Evolutionary conservation across 2,888 invertebrate species (phyloP).

Genomic region (Lissocephala sabroskyi): DNA sequence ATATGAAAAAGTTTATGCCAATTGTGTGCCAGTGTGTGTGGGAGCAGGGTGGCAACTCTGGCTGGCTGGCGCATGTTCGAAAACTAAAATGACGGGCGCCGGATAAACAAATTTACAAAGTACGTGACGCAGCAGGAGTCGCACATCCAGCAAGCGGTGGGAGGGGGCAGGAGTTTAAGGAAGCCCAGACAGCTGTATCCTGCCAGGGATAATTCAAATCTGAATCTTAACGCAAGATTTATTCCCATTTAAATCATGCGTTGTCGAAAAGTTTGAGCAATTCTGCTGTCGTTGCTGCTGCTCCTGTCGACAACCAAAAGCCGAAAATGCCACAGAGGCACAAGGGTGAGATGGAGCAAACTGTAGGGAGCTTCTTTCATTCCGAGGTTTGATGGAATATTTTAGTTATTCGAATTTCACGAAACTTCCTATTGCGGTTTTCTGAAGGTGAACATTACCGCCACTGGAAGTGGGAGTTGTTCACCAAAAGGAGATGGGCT

Average conservation of each 20-base stretch:
- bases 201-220: slow-evolving; percentile 48
- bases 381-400: too few relatives aligned
- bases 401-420: too few relatives aligned
- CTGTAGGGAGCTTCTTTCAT: too few relatives aligned
- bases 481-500: too few relatives aligned
- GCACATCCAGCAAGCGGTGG: too few relatives aligned
- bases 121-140: slow-evolving; percentile 52
- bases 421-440: too few relatives aligned
- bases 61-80: slow-evolving; percentile 11
- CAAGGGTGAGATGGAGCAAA: too few relatives aligned
- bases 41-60: not conserved
- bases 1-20: slow-evolving; percentile 65
- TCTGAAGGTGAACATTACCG: too few relatives aligned
- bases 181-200: not conserved
- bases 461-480: too few relatives aligned
- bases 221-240: slow-evolving; percentile 61
- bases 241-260: slow-evolving; percentile 64
- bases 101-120: slow-evolving; percentile 61
- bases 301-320: slow-evolving; percentile 40
- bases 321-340: slow-evolving; percentile 6
- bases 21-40: slow-evolving; percentile 29
- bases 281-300: slow-evolving; percentile 3
- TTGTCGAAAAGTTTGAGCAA: slow-evolving; percentile 54
- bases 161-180: too few relatives aligned
- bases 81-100: slow-evolving; percentile 32